Evolutionary conservation across 2,888 invertebrate species (phyloP).

Genomic region (Cerceris ruficornis): DNA sequence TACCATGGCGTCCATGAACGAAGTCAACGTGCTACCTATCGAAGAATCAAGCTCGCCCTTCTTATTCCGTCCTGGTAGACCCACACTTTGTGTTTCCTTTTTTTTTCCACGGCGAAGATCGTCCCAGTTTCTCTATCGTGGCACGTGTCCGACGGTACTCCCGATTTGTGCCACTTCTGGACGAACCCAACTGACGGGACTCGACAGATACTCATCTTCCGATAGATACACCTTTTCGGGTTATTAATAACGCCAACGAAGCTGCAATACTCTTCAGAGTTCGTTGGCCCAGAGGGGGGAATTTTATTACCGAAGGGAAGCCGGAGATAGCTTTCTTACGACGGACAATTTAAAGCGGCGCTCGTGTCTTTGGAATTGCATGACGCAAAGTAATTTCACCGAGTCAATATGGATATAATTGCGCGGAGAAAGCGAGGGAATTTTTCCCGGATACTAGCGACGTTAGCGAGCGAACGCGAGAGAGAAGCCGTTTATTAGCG

Average conservation of each 20-base stretch:
- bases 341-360: neutral
- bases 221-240: slow-evolving; percentile 28
- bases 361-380: neutral
- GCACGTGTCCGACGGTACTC: slow-evolving; percentile 1
- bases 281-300: neutral
- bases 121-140: slow-evolving; percentile 42
- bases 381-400: no score
- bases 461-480: neutral
- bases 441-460: no score
- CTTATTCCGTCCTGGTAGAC: neutral
- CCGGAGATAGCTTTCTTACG: neutral
- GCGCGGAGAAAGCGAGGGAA: neutral
- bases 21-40: no score
- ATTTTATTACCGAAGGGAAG: neutral
- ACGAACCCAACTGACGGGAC: slow-evolving; percentile 21
- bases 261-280: slow-evolving; percentile 23
- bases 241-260: slow-evolving; percentile 48
- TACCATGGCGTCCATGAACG: no score
- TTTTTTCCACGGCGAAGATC: slow-evolving; percentile 8
- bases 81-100: neutral
- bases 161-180: slow-evolving; percentile 46
- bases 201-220: slow-evolving; percentile 22
- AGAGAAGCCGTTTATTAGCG: neutral
- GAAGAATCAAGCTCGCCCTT: neutral
- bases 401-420: neutral